A percentile compares a stretch with the other conserved stretches of the same genome.
Evolutionary conservation across 2,113 vertebrate species (phyloP).

Genomic region (Eclectus roratus): DNA sequence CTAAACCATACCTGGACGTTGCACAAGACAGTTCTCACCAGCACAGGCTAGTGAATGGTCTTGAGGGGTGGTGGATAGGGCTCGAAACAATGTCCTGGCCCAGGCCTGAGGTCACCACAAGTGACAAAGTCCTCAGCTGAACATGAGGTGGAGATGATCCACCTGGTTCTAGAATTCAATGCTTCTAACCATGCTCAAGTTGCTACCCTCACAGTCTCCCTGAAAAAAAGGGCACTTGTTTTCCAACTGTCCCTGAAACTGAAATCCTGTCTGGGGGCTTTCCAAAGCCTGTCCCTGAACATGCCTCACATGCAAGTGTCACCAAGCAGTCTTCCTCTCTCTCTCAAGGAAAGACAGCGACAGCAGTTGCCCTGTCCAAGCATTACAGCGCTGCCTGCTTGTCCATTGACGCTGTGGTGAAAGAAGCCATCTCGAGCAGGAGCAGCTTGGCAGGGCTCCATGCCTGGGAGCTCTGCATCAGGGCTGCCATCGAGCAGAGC

Average conservation of each 20-base stretch:
- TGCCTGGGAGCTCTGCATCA: slow-evolving; percentile 77
- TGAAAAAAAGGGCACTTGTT: neutral
- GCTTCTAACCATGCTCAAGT: neutral
- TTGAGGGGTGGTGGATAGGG: neutral
- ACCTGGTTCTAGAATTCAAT: neutral
- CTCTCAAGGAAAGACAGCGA: slow-evolving; percentile 77
- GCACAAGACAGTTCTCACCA: neutral
- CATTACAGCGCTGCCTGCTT: slow-evolving; percentile 76
- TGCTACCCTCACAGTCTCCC: neutral
- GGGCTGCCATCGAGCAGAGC: slow-evolving; percentile 66
- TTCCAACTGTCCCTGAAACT: neutral
- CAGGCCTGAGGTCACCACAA: neutral
- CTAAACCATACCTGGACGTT: rapidly evolving
- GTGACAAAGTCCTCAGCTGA: neutral
- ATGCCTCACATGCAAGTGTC: neutral
- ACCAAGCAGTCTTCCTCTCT: neutral
- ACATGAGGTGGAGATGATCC: neutral
- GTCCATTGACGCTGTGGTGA: slow-evolving; percentile 77
- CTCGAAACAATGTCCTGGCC: neutral
- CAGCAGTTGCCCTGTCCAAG: slow-evolving; percentile 69
- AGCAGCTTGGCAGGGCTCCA: slow-evolving; percentile 59
- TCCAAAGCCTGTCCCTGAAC: neutral
- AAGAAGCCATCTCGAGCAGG: slow-evolving; percentile 74
- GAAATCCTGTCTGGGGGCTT: neutral
- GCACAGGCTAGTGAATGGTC: neutral